These are phyloP conservation scores for Odontesthes bonariensis DNA, from an alignment of 2,113 vertebrate genomes.

Conservation along the genomic window DNA sequence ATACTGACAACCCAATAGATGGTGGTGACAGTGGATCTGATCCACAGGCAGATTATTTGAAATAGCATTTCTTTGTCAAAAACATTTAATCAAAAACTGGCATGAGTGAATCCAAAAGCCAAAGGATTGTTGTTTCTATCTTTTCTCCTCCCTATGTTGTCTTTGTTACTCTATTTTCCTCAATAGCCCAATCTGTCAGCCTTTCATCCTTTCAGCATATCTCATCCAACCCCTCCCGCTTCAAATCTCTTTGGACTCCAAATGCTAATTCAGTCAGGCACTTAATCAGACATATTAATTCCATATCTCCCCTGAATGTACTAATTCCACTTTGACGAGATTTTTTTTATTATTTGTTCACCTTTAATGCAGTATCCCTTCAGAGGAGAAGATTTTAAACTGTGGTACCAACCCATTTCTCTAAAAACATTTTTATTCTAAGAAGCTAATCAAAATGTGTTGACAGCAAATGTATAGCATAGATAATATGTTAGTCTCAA, in stretches of 20 bases:
- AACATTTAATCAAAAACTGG: constrained; percentile 60
- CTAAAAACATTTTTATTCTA: constrained; percentile 6
- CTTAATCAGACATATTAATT: constrained; percentile 80
- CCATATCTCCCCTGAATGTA: constrained; percentile 74
- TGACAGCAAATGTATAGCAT: constrained; percentile 7
- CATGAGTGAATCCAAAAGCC: constrained; percentile 13
- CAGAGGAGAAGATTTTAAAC: constrained; percentile 24
- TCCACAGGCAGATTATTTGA: constrained; percentile 55
- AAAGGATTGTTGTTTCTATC: constrained; percentile 12
- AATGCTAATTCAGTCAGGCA: constrained; percentile 75
- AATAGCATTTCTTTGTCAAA: constrained; percentile 47
- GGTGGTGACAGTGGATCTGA: constrained; percentile 39
- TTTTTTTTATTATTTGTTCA: constrained; percentile 17
- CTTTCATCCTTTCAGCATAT: constrained; percentile 37
- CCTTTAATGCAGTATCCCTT: neutral
- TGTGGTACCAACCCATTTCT: neutral
- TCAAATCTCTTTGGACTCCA: constrained; percentile 69
- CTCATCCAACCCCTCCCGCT: constrained; percentile 27
- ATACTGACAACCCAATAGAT: constrained; percentile 31
- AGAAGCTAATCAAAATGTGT: neutral
- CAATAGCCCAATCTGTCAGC: constrained; percentile 20
- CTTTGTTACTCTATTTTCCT: constrained; percentile 24
- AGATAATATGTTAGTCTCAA: neutral
- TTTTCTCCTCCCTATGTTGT: constrained; percentile 6
- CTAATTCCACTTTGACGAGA: constrained; percentile 59